Evolutionary conservation across 2,797 vertebrate genomes (phyloP).

Genomic region (Coluber constrictor): DNA sequence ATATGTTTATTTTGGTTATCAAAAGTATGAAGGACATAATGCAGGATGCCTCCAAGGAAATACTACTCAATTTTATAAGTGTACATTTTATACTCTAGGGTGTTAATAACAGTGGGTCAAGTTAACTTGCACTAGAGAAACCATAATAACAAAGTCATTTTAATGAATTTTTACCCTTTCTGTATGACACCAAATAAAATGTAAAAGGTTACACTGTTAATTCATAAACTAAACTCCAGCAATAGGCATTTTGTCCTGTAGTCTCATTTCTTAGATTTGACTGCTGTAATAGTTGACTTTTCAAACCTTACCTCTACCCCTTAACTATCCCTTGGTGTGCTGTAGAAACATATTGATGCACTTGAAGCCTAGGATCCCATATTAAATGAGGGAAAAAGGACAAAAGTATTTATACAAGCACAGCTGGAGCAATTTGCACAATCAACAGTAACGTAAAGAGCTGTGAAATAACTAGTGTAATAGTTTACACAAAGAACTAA

Average conservation of each 20-base stretch:
- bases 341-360: conserved; percentile 24
- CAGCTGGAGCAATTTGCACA: not conserved
- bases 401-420: not conserved
- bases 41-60: conserved; percentile 13
- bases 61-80: conserved; percentile 23
- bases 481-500: not conserved
- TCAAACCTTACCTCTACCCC: not conserved
- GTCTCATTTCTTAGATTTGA: conserved; percentile 30
- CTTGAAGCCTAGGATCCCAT: conserved; percentile 10
- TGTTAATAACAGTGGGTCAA: conserved; percentile 2
- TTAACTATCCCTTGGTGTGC: conserved; percentile 13
- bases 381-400: not conserved
- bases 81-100: not conserved
- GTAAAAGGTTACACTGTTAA: conserved; percentile 15
- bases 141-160: conserved; percentile 39
- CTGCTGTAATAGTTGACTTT: conserved; percentile 41
- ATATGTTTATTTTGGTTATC: not conserved
- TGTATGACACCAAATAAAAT: not conserved
- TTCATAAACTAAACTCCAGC: accelerated
- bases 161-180: not conserved
- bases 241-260: conserved; percentile 3
- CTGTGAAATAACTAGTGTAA: not conserved
- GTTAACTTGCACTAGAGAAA: conserved; percentile 32
- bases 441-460: not conserved
- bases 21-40: not conserved